Conservation (phyloP, 1,140 invertebrate genomes). For the Drosophila lacertosa region DNA sequence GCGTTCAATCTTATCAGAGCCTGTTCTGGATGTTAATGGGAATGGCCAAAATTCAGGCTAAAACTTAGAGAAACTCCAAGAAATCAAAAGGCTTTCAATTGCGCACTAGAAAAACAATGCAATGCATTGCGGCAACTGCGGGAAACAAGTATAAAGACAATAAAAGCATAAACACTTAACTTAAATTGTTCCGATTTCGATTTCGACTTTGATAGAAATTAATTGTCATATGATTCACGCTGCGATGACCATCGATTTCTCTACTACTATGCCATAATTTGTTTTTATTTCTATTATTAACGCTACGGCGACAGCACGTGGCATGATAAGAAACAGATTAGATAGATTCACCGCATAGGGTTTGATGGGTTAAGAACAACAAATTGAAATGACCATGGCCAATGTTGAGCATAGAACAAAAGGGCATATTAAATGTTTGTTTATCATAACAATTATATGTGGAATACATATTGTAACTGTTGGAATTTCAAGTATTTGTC, state of each 20-base stretch:
- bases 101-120: neutral
- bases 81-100: slow-evolving; percentile 24
- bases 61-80: neutral
- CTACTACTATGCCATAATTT: neutral
- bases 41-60: too few species aligned
- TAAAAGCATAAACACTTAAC: neutral
- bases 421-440: too few species aligned
- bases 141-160: neutral
- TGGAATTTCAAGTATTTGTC: slow-evolving; percentile 16
- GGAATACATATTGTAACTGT: neutral
- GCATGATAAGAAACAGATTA: slow-evolving; percentile 25
- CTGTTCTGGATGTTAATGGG: too few species aligned
- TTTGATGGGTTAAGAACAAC: slow-evolving; percentile 9
- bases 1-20: too few species aligned
- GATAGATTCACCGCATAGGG: neutral
- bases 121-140: too few species aligned
- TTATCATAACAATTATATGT: neutral
- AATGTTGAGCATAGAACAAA: neutral
- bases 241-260: slow-evolving; percentile 1
- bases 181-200: neutral
- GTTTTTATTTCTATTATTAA: neutral
- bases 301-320: slow-evolving; percentile 9
- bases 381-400: slow-evolving; percentile 7
- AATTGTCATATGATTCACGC: slow-evolving; percentile 13
- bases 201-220: neutral